Base-by-base conservation (phyloP, 2,113 vertebrate species). In the Acrocephalus kingi region DNA sequence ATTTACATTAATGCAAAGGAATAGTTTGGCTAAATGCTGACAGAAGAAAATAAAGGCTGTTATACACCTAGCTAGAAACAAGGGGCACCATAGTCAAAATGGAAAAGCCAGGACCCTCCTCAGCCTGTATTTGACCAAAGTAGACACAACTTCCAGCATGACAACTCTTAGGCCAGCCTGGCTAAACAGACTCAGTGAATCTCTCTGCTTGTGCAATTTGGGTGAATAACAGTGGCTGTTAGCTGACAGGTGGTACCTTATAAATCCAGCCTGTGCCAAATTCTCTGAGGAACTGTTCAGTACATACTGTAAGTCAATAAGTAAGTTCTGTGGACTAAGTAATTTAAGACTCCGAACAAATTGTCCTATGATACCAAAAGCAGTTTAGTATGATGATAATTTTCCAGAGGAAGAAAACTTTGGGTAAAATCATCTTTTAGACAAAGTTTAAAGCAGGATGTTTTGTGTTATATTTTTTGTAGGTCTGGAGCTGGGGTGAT, bases 171-270 rank as follows among this genome's bases (percentile, higher is more conserved):
- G 83, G 48, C 46, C 89, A 90, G 75, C 52, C 52, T 67, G 48
- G 72, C 80, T 84, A 51, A 87, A 45, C n/a, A 89, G 51, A 63
- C 45, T 20, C 25, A 92, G 33, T 13, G n/a, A 89, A 55, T 45
- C 67, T 93, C 68, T 31, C 37, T 83, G 63, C 86, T 51, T 78
- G 45, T 89, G 76, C 76, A 48, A 3, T 93, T 96, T 71, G 85
- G 73, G 86, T 87, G 91, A 86, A 84, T 86, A 80, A 94, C 76
- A 75, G 59, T 90, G 88, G 89, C 80, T 94, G 76, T 59, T 63
- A 71, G 64, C 61, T 90, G 89, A 81, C 89, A 95, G 95, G 94
- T 95, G 86, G 89, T 90, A 92, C 83, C 93, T 84, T 92, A n/a
- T 27, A 92, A 95, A 90, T 71, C 86, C 68, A 90, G 79, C 63